A percentile compares a stretch with the other conserved stretches of the same genome.
Conservation (phyloP, 2,888 invertebrate species). For the Trissonchulus sp. region DNA sequence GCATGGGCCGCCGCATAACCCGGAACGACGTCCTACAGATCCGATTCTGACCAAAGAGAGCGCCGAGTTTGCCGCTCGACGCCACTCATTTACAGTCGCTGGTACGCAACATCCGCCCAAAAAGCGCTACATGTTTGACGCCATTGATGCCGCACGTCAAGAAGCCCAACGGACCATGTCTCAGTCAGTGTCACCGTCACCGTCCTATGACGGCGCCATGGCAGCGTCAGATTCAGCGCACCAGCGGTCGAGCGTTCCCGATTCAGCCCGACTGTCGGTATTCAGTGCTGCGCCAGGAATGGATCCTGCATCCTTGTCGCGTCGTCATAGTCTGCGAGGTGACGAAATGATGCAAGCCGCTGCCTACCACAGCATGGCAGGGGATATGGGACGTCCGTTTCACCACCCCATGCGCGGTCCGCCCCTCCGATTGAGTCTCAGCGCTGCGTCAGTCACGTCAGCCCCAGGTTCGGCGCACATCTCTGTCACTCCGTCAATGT, state of each 20-base stretch:
- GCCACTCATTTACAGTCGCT: conserved; percentile 32
- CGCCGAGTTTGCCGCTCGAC: neutral
- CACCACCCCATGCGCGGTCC: neutral
- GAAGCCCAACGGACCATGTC: neutral
- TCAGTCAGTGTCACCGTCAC: neutral
- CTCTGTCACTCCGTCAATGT: neutral
- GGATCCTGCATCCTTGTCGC: too few relatives aligned
- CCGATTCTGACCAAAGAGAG: neutral
- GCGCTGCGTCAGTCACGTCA: neutral
- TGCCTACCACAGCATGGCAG: neutral
- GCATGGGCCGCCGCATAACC: neutral
- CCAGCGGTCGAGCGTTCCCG: neutral
- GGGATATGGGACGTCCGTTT: neutral
- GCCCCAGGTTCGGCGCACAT: neutral
- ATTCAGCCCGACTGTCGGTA: neutral
- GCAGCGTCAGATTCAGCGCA: neutral
- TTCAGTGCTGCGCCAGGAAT: neutral
- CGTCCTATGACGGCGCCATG: too few relatives aligned
- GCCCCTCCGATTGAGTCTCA: neutral
- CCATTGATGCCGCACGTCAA: neutral
- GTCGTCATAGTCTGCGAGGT: neutral
- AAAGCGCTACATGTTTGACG: conserved; percentile 12
- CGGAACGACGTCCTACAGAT: neutral
- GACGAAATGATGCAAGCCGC: neutral
- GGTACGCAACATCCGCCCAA: conserved; percentile 11